phyloP scores from a whole-genome alignment of 2,797 vertebrate species.

The Synanceia verrucosa region DNA sequence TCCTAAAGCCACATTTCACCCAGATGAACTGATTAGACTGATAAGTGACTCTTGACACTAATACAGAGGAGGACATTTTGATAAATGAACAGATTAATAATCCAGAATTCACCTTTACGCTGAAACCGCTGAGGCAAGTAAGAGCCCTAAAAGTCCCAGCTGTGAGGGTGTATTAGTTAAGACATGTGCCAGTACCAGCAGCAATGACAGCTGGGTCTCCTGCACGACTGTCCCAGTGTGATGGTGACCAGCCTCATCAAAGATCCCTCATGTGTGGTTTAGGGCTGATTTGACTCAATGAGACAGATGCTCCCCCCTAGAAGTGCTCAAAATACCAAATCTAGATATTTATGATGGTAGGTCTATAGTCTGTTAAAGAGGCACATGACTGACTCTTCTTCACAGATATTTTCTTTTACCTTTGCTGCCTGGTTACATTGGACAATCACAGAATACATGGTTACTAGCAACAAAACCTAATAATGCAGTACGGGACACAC shows the following conservation, averaged over 20 bases:
- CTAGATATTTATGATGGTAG: constrained; percentile 23
- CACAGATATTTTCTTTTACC: background rate
- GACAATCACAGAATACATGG: background rate
- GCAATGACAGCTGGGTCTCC: constrained; percentile 70
- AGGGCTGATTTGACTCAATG: constrained; percentile 68
- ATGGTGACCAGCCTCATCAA: constrained; percentile 53
- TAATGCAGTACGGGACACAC: background rate
- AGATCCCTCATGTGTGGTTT: constrained; percentile 67
- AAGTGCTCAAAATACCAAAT: constrained; percentile 57
- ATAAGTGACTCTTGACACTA: constrained; percentile 34
- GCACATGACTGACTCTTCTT: background rate
- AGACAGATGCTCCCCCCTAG: constrained; percentile 74
- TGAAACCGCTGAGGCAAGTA: constrained; percentile 53
- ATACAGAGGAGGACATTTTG: constrained; percentile 43
- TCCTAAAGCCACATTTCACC: constrained; percentile 39
- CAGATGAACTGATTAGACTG: constrained; percentile 48
- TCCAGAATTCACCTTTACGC: constrained; percentile 42
- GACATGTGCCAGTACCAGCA: constrained; percentile 50
- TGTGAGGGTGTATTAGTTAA: constrained; percentile 64
- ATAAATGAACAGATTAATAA: constrained; percentile 65
- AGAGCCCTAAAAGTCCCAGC: constrained; percentile 71
- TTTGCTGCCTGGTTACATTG: constrained; percentile 27
- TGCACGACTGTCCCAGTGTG: constrained; percentile 39
- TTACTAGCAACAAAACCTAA: background rate
- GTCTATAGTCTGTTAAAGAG: constrained; percentile 1